Base-by-base conservation (phyloP, 92 coral and sea anemone genomes). In the Paragorgia papillata region DNA sequence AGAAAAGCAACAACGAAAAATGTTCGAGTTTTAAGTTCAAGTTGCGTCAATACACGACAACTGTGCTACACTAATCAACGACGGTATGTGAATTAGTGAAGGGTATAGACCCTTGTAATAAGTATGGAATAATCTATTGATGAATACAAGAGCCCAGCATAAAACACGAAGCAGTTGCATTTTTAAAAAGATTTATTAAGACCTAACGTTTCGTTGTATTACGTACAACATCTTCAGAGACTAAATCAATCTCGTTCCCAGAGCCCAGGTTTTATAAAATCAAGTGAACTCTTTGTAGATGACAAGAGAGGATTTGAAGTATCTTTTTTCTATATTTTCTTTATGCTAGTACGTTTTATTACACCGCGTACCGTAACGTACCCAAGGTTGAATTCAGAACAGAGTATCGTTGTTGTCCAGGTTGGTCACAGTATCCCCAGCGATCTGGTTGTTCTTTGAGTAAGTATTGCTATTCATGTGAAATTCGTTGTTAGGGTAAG, bases 331-430 rank as follows among this genome's bases (percentile, higher is more conserved):
- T 21, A 35, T 13, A 60, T 28, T 14, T 25, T 28, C 26, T 28
- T 24, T 28, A 19, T 68, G 30, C 22, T 21, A 68, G 75, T 9
- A 68, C 75, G 26, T 68, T 68, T 59, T 68, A 68, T 27, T 68
- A 68, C 33, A 25, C 41, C 18, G n/a, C 41, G 0, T 68, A 68
- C 25, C 75, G 75, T 12, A 48, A 68, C 37, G 55, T 44, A 68
- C 75, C 75, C 24, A 68, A 68, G 59, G 26, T 68, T 28, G 75
- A 68, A 0, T 68, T 12, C 39, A 54, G 43, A 48, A 68, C 75
- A 0, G 75, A 68, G 25, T 68, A 68, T 48, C 75, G 31, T 9
- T 68, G 75, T 68, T 68, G 75, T 26, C 75, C 24, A 35, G 75
- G 75, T 25, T 68, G 75, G 75, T 28, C 75, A 8, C 58, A 48